phyloP scores from a whole-genome alignment of 2,888 invertebrate species.

The Romanomermis culicivorax region DNA sequence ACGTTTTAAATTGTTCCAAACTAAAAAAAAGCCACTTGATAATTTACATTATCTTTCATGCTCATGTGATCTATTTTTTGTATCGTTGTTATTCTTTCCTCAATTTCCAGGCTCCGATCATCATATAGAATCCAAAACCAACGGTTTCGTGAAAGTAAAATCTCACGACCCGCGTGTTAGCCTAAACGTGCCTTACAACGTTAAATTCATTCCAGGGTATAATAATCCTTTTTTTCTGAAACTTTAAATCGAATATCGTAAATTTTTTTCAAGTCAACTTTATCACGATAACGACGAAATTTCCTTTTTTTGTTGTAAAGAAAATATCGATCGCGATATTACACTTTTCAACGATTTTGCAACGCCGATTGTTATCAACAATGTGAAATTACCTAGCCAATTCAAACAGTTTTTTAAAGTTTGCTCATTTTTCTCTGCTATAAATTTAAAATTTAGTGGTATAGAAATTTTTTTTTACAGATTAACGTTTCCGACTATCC shows the following conservation, averaged over 20 bases:
- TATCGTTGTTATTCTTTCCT: no score
- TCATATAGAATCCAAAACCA: no score
- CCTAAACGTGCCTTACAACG: conserved; percentile 45
- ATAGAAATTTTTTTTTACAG: neutral
- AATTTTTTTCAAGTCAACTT: no score
- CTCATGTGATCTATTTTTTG: no score
- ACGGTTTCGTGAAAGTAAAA: neutral
- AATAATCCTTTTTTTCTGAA: no score
- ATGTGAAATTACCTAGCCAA: conserved; percentile 38
- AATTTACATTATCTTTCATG: no score
- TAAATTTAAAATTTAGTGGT: neutral
- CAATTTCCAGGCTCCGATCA: no score
- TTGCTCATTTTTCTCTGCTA: neutral
- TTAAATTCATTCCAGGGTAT: conserved; percentile 34
- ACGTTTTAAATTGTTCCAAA: no score
- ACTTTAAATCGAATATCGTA: no score
- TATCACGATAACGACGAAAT: conserved; percentile 31
- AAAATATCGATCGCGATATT: conserved; percentile 33
- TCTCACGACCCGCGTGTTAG: conserved; percentile 35
- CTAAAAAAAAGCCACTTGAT: no score
- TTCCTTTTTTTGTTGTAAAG: conserved; percentile 31
- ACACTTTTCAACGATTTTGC: conserved; percentile 50
- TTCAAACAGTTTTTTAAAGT: neutral
- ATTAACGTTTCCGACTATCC: conserved; percentile 1
- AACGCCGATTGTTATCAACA: conserved; percentile 48